Base-by-base conservation (phyloP, 2,797 vertebrate genomes). In the Molossus molossus region DNA sequence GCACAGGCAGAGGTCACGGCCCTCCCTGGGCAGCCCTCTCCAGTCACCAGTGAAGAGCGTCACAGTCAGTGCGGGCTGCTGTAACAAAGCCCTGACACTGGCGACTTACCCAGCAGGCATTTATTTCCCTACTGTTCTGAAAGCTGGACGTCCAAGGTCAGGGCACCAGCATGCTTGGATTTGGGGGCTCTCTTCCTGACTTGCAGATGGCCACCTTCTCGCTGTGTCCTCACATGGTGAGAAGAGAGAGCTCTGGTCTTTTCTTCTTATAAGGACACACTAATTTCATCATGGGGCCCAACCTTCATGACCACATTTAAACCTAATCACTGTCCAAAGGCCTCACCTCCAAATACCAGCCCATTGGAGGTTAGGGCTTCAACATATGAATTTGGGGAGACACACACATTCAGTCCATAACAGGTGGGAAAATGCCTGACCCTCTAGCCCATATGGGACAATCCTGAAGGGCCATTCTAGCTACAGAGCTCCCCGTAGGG, bases 251-350 rank as follows among this genome's bases (percentile, higher is more conserved):
- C 12, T 82, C 33, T 67, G 1, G 10, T 40, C 27, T 82, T 69
- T 76, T 70, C 55, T n/a, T 69, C 17, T 72, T 86, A 72, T 2
- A 48, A 92, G 58, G 55, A 64, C 57, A 67, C 29, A 27, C 53
- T 64, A 72, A 29, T 55, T 14, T 18, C 27, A 50, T 58, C n/a
- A 1, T 8, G 5, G 18, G 18, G 2, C 11, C 25, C 20, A 5
- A 65, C 21, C 18, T 11, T 91, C 58, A 48, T 15, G 20, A 65
- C 17, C 12, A 76, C 50, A 80, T 93, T 27, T 80, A 87, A 93
- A 29, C 18, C 9, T n/a, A 23, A 69, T 72, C 53, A 40, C 33
- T 10, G 4, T 25, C 55, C 69, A n/a, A 85, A 88, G 50, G 23
- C 27, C 57, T 60, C 27, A 57, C 45, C 7, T 81, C 40, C 60